These are phyloP conservation scores for Cricetomys ansorgei DNA, from an alignment of 2,113 vertebrate genomes.

Conservation along the genomic window DNA sequence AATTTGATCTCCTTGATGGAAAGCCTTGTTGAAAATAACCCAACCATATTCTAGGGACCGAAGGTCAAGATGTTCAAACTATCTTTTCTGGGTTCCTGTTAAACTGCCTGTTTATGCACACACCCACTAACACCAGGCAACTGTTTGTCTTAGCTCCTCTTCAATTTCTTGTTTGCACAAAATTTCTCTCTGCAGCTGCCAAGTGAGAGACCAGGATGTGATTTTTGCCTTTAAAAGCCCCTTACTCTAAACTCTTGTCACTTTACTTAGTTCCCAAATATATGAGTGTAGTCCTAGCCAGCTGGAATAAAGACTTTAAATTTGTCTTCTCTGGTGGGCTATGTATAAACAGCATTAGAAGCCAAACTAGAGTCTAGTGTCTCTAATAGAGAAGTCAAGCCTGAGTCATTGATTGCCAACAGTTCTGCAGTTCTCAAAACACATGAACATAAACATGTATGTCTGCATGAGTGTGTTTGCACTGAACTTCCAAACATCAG, in stretches of 20 bases:
- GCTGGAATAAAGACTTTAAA: not conserved
- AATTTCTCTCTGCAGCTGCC: not conserved
- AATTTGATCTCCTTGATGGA: not conserved
- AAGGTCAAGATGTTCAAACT: not conserved
- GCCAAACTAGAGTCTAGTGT: not conserved
- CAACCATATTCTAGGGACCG: not conserved
- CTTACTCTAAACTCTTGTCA: not conserved
- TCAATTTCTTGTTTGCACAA: not conserved
- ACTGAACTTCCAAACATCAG: not conserved
- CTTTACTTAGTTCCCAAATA: not conserved
- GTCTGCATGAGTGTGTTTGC: not conserved
- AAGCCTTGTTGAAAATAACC: not conserved
- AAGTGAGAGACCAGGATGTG: not conserved
- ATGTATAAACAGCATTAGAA: not conserved
- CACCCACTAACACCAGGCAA: not conserved
- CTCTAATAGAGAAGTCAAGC: not conserved
- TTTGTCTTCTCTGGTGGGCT: not conserved
- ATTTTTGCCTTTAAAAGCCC: not conserved
- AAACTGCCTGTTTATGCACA: not conserved
- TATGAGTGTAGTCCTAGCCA: not conserved
- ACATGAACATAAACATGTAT: not conserved
- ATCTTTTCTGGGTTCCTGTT: not conserved
- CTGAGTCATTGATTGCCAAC: not conserved
- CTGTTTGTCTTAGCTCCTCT: not conserved
- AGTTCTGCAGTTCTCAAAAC: not conserved